These are phyloP conservation scores for Dromas ardeola DNA, from an alignment of 2,113 vertebrate species.

Conservation along the genomic window DNA sequence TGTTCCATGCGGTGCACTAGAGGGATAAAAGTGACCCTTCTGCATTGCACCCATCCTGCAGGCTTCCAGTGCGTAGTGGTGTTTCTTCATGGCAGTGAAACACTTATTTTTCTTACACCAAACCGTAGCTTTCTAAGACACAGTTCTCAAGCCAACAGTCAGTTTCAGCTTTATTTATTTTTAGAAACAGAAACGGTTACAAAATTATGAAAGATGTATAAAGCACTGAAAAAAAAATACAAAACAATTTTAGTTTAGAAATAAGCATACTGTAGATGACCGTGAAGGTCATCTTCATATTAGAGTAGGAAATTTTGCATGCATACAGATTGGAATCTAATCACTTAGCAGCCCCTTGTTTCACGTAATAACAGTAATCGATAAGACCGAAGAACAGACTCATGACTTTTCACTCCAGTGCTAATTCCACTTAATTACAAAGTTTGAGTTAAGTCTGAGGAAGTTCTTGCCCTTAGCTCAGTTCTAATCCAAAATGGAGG, in stretches of 20 bases:
- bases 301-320: not conserved
- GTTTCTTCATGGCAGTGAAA: not conserved
- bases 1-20: not conserved
- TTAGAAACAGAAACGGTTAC: not conserved
- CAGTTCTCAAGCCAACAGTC: not conserved
- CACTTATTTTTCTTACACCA: not conserved
- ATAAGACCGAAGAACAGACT: not conserved
- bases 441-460: not conserved
- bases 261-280: not conserved
- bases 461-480: not conserved
- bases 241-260: not conserved
- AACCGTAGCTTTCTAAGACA: not conserved
- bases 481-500: not conserved
- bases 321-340: not conserved
- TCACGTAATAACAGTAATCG: not conserved
- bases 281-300: not conserved
- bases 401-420: not conserved
- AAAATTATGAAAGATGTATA: not conserved
- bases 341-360: not conserved
- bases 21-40: not conserved
- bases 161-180: slow-evolving; percentile 54
- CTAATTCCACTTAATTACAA: not conserved
- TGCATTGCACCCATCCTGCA: not conserved
- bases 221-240: not conserved
- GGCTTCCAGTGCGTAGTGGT: accelerated